A percentile compares a stretch with the other conserved stretches of the same genome.
Conservation (phyloP, 2,888 invertebrate species). For the Resseliella maxima region DNA sequence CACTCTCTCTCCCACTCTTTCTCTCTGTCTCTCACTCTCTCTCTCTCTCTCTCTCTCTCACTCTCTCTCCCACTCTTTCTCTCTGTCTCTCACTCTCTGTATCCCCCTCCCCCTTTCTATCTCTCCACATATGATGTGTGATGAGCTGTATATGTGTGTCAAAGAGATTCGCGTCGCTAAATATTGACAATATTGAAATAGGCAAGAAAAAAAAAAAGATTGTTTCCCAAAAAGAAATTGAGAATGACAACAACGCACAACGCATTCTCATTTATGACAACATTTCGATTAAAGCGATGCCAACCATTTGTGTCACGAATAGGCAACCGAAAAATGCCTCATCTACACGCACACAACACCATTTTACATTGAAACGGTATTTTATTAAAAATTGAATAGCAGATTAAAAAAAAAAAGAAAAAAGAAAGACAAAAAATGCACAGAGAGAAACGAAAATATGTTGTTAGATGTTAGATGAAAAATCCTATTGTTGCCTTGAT, state of each 20-base stretch:
- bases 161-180: not conserved
- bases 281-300: not conserved
- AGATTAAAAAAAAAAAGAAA: conserved; percentile 19
- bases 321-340: not conserved
- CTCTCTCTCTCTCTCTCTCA: not conserved
- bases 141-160: not conserved
- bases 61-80: no score
- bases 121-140: not conserved
- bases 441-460: not conserved
- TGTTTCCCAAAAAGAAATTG: not conserved
- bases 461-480: not conserved
- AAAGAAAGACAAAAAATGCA: not conserved
- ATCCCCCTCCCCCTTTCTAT: not conserved
- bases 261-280: conserved; percentile 2
- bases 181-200: conserved; percentile 48
- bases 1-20: not conserved
- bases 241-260: conserved; percentile 18
- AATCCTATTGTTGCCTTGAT: no score
- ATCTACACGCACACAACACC: not conserved
- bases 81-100: not conserved
- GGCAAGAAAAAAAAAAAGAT: not conserved
- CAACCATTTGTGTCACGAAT: not conserved
- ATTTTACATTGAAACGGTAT: not conserved
- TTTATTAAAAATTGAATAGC: conserved; percentile 42
- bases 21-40: not conserved